These are phyloP conservation scores for Athalia rosae DNA, from an alignment of 2,888 invertebrate species.

Conservation along the genomic window DNA sequence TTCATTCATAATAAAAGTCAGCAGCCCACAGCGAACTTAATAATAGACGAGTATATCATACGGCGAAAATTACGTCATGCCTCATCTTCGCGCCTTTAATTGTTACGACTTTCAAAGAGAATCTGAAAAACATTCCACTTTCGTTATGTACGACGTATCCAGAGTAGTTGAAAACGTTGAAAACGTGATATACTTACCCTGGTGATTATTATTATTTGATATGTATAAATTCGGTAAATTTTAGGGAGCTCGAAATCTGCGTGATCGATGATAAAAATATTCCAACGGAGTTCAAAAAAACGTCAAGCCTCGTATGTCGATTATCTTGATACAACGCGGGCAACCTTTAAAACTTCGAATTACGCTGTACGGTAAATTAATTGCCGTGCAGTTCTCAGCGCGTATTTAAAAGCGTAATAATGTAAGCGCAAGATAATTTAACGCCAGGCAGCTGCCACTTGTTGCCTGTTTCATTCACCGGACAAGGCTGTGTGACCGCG, in stretches of 20 bases:
- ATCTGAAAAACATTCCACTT: neutral
- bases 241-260: too few relatives aligned
- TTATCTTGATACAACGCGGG: too few relatives aligned
- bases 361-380: neutral
- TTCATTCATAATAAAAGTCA: neutral
- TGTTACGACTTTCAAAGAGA: neutral
- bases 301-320: too few relatives aligned
- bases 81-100: neutral
- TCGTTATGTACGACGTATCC: too few relatives aligned
- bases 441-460: neutral
- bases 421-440: too few relatives aligned
- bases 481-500: constrained; percentile 19
- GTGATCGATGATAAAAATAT: too few relatives aligned
- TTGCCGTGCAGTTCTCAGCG: neutral
- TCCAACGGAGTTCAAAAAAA: too few relatives aligned
- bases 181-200: too few relatives aligned
- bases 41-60: constrained; percentile 9
- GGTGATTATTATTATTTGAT: too few relatives aligned
- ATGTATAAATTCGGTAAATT: too few relatives aligned
- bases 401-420: neutral
- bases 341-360: too few relatives aligned
- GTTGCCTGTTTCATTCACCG: neutral
- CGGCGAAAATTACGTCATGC: constrained; percentile 18
- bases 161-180: too few relatives aligned
- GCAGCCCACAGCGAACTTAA: neutral